Conservation (phyloP, 2,113 vertebrate genomes). For the Bos javanicus region DNA sequence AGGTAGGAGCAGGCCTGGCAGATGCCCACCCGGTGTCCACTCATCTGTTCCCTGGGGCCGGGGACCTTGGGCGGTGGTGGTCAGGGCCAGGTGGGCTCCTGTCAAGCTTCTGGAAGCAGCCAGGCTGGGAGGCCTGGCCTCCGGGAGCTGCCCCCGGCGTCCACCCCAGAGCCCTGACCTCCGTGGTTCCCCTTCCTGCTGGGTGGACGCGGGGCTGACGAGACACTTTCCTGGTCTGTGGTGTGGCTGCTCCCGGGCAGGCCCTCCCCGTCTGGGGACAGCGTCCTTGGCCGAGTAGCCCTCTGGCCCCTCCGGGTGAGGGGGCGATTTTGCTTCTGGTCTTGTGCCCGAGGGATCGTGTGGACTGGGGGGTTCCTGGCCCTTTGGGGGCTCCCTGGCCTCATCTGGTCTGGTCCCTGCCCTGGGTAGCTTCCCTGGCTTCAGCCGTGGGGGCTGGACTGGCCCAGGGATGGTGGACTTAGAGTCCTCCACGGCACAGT, state of each 20-base stretch:
- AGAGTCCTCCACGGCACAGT: background rate
- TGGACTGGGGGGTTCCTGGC: background rate
- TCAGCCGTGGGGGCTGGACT: background rate
- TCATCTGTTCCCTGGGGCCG: fast-evolving
- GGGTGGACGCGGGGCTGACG: fast-evolving
- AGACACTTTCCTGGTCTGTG: too few species aligned
- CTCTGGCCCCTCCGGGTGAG: background rate
- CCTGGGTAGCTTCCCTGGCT: background rate
- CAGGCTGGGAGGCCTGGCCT: background rate
- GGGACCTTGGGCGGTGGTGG: background rate
- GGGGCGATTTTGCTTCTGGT: fast-evolving
- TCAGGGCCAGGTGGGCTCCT: background rate
- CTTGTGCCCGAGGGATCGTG: background rate
- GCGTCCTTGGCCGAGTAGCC: fast-evolving
- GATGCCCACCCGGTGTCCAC: background rate
- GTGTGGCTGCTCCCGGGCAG: fast-evolving
- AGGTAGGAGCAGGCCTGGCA: fast-evolving
- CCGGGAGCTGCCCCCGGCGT: background rate
- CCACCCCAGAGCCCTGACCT: background rate
- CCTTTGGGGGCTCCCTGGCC: background rate
- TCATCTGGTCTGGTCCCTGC: background rate
- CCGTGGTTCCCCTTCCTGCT: fast-evolving
- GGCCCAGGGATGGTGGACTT: fast-evolving
- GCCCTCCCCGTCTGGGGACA: background rate
- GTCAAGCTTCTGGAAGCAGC: background rate